phyloP scores from a whole-genome alignment of 2,888 invertebrate species.

The Yponomeuta cagnagella region DNA sequence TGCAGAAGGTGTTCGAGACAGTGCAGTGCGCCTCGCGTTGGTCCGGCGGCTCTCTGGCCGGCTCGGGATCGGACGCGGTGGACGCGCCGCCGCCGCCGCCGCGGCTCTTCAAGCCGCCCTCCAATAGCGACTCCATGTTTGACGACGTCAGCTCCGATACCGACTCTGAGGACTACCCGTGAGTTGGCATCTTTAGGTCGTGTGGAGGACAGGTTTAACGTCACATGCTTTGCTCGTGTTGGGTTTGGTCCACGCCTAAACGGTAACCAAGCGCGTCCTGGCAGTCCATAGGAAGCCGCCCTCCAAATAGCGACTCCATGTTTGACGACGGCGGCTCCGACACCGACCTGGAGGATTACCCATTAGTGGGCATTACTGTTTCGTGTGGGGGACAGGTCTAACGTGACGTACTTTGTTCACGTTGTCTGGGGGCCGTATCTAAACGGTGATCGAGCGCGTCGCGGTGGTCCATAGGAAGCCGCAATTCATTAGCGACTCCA shows the following conservation, averaged over 20 bases:
- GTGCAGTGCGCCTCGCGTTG: slow-evolving; percentile 86
- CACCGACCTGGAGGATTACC: slow-evolving; percentile 85
- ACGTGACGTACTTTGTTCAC: too few species aligned
- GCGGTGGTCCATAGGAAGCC: slow-evolving; percentile 43
- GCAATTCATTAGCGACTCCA: slow-evolving; percentile 75
- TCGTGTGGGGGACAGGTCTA: neutral
- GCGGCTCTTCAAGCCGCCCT: slow-evolving; percentile 68
- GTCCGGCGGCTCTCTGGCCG: slow-evolving; percentile 57
- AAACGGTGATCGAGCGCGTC: too few species aligned
- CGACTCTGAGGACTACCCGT: slow-evolving; percentile 87
- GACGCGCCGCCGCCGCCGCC: slow-evolving; percentile 71
- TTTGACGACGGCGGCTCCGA: slow-evolving; percentile 71
- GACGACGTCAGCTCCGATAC: slow-evolving; percentile 74
- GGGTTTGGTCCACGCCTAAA: too few species aligned
- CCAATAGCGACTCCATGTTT: slow-evolving; percentile 76
- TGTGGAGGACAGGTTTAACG: neutral
- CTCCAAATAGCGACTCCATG: slow-evolving; percentile 76
- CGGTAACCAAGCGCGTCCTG: too few species aligned
- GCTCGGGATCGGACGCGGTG: slow-evolving; percentile 60
- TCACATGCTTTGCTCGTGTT: too few species aligned
- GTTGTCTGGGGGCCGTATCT: too few species aligned
- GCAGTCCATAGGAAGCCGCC: slow-evolving; percentile 55
- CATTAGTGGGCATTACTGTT: slow-evolving; percentile 68
- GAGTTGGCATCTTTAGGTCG: slow-evolving; percentile 43
- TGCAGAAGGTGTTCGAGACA: slow-evolving; percentile 93